Evolutionary conservation across 2,113 vertebrate species (phyloP).

Genomic region (Taxidea taxus): DNA sequence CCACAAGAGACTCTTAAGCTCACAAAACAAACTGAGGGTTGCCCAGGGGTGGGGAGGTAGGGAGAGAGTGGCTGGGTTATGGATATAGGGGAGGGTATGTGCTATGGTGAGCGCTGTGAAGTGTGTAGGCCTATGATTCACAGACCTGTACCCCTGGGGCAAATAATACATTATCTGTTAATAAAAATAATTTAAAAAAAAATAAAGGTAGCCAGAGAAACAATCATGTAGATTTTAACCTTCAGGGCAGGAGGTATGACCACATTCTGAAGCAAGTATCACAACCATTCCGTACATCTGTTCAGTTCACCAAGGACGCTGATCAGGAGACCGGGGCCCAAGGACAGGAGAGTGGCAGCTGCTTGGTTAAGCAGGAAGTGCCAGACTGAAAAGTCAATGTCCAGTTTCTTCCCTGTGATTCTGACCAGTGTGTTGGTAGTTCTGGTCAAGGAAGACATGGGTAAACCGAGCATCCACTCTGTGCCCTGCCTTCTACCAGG

Average conservation of each 20-base stretch:
- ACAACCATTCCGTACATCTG: accelerated
- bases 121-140: too few species aligned
- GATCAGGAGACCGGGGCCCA: neutral
- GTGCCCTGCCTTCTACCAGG: neutral
- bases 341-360: neutral
- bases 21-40: too few species aligned
- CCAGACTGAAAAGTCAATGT: neutral
- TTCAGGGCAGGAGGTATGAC: neutral
- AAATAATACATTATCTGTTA: too few species aligned
- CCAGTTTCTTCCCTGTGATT: neutral
- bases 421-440: neutral
- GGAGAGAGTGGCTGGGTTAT: too few species aligned
- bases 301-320: neutral
- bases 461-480: neutral
- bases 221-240: neutral
- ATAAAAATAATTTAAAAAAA: too few species aligned
- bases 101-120: too few species aligned
- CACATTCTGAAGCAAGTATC: neutral
- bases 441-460: neutral
- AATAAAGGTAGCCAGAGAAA: neutral
- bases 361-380: neutral
- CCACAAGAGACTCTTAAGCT: too few species aligned
- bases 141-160: too few species aligned
- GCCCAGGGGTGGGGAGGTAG: too few species aligned
- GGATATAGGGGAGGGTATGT: too few species aligned